Base-by-base conservation (phyloP, 64 coral and sea anemone species). In the Stichodactyla helianthus region DNA sequence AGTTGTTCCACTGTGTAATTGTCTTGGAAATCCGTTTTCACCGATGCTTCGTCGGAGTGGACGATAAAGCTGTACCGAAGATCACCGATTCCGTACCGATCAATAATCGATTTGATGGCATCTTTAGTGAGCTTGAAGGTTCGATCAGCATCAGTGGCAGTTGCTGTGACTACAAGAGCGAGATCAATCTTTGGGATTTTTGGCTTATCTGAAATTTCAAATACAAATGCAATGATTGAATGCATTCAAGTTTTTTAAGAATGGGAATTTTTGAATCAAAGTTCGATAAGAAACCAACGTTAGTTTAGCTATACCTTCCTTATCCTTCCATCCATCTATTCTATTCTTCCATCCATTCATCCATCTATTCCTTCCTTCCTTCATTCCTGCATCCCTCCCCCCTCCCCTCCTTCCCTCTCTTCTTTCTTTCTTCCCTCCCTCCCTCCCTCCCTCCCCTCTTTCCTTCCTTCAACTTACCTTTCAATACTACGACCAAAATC, bases 171-270 rank as follows among this genome's bases (percentile, higher is more conserved):
- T 18, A 88, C 91, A 59, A 97, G 70, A 16, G 77, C 89, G 5
- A 97, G 74, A 68, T 97, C 94, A 25, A 97, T 82, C 86, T 90
- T 89, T 14, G 94, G 91, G 15, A 97, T 64, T 55, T 97, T 60
- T 10, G 56, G 86, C 63, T 77, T 86, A 59, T 97, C 91, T 97
- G 56, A 57, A 83, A 50, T 12, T 44, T 20, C 10, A 60, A 28
- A 58, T 58, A 58, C 55, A 9, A 58, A 58, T 9, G 55, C 8
- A 4, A 44, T 44, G 35, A 44, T 44, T 44, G 35, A 44, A 44
- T 44, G 35, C 2, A 44, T 44, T 44, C 1, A 44, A 44, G 4
- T 3, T 44, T 44, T 44, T 44, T 3, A 44, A 44, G 35, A 44
- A 44, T 44, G 35, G 35, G 35, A 44, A 44, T 44, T 44, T 44